A percentile compares a stretch with the other conserved stretches of the same genome.
Evolutionary conservation across 2,797 vertebrate species (phyloP).

Genomic region (Platyrinchus mystaceus): DNA sequence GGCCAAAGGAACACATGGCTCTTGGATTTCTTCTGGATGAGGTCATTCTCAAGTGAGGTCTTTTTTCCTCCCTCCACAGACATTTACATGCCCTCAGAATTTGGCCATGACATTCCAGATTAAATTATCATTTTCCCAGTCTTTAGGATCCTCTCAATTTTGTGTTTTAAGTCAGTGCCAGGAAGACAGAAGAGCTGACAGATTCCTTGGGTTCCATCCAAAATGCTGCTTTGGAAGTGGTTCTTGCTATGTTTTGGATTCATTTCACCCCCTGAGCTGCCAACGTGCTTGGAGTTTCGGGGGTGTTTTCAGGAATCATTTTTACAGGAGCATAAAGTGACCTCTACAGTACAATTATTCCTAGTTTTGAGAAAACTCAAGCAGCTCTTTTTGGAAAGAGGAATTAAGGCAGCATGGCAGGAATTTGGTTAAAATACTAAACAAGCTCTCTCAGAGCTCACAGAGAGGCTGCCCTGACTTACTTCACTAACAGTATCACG

Average conservation of each 20-base stretch:
- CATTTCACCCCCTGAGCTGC: background rate
- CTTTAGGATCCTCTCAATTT: conserved; percentile 30
- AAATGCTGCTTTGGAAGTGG: background rate
- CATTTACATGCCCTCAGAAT: conserved; percentile 61
- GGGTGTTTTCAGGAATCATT: background rate
- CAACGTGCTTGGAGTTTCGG: background rate
- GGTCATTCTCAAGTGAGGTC: conserved; percentile 60
- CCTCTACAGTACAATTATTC: background rate
- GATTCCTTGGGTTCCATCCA: conserved; percentile 59
- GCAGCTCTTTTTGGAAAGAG: background rate
- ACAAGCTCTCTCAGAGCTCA: background rate
- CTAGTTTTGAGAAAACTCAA: background rate
- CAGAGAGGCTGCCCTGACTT: background rate
- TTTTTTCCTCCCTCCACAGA: conserved; percentile 44
- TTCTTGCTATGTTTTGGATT: conserved; percentile 22
- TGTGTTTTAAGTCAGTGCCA: conserved; percentile 33
- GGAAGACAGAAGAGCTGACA: conserved; percentile 63
- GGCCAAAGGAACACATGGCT: conserved; percentile 66
- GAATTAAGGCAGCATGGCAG: background rate
- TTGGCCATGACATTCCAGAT: conserved; percentile 57
- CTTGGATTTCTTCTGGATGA: conserved; percentile 71
- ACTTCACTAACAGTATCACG: background rate
- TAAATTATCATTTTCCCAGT: conserved; percentile 62
- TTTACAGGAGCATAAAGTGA: background rate
- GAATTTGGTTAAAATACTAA: background rate